phyloP scores from a whole-genome alignment of 2,113 vertebrate species.

The Megaceryle maxima region DNA sequence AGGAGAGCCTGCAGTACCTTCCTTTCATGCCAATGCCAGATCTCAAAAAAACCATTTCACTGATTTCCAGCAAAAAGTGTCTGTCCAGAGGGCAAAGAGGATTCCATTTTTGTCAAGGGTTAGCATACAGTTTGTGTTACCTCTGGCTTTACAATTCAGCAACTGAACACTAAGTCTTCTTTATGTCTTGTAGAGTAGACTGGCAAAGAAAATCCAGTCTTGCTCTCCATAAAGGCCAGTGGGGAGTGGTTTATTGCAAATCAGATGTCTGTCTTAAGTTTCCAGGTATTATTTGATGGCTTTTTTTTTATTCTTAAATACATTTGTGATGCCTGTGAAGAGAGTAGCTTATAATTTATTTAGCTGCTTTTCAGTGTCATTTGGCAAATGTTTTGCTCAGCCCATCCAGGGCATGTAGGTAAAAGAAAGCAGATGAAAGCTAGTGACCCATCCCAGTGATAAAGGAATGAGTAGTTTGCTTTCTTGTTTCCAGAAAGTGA shows the following conservation, averaged over 20 bases:
- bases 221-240: background rate
- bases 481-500: background rate
- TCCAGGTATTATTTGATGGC: background rate
- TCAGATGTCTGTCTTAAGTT: background rate
- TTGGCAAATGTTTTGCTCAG: background rate
- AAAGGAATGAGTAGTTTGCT: background rate
- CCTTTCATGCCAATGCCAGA: background rate
- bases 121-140: background rate
- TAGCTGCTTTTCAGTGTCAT: background rate
- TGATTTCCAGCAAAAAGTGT: background rate
- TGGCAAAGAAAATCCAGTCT: background rate
- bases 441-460: background rate
- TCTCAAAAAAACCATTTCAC: background rate
- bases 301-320: background rate
- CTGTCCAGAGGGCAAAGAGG: background rate
- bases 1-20: background rate
- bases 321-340: background rate
- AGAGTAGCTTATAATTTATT: background rate
- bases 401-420: background rate
- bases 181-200: background rate
- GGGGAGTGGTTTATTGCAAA: background rate
- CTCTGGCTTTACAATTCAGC: background rate
- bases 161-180: background rate
- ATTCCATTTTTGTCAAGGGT: background rate
- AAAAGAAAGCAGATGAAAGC: background rate